Percentiles rank a stretch among this genome's conserved stretches.
Evolutionary conservation across 2,113 vertebrate species (phyloP).

Genomic region (Gasterosteus nipponicus): DNA sequence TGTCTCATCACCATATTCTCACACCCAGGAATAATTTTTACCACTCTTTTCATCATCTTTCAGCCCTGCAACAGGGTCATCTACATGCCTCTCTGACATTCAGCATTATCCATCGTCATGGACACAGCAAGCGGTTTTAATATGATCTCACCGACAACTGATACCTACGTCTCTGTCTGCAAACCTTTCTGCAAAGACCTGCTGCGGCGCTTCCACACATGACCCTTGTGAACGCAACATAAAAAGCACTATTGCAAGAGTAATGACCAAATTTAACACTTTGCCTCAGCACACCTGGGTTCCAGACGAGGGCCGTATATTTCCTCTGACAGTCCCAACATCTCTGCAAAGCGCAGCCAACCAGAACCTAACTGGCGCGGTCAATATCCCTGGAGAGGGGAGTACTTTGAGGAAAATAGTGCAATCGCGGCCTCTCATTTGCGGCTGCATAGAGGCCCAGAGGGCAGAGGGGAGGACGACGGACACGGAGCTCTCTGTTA

Average conservation of each 20-base stretch:
- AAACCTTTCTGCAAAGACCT: conserved; percentile 58
- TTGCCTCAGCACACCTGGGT: conserved; percentile 78
- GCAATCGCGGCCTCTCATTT: conserved; percentile 61
- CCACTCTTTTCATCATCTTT: not conserved
- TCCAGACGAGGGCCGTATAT: conserved; percentile 72
- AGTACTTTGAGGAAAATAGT: conserved; percentile 46
- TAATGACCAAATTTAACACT: conserved; percentile 81
- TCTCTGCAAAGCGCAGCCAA: conserved; percentile 63
- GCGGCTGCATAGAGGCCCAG: conserved; percentile 40
- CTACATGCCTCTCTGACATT: conserved; percentile 23
- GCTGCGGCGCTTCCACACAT: conserved; percentile 54
- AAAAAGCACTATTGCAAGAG: conserved; percentile 75
- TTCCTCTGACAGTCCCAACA: conserved; percentile 68
- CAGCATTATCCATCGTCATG: conserved; percentile 9
- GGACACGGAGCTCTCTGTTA: conserved; percentile 1
- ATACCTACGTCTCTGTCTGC: conserved; percentile 57
- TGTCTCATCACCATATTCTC: not conserved
- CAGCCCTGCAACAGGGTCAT: conserved; percentile 20
- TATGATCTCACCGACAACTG: conserved; percentile 62
- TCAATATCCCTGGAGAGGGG: conserved; percentile 66
- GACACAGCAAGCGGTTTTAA: conserved; percentile 53
- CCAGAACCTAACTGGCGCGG: conserved; percentile 65
- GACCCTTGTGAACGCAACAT: conserved; percentile 69
- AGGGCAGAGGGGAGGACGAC: conserved; percentile 6
- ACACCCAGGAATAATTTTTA: not conserved